Percentiles rank a stretch among this genome's conserved stretches.
Conservation (phyloP, 2,888 invertebrate genomes). For the Hydraecia micacea region DNA sequence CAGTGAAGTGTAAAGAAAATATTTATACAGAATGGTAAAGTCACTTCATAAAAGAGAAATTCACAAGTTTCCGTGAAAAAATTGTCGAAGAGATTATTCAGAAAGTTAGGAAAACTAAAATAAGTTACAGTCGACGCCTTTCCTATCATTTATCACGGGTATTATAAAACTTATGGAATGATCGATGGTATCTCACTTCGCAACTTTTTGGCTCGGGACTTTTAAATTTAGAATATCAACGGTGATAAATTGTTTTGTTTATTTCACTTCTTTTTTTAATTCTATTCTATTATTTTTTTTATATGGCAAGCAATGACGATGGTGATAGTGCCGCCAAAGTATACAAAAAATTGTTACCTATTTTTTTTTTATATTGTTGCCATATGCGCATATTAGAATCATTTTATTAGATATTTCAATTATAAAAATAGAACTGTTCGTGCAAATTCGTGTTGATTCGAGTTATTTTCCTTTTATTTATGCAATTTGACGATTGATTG, state of each 20-base stretch:
- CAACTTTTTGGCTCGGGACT: slow-evolving; percentile 46
- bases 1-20: neutral
- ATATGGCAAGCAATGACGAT: too few relatives aligned
- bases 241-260: slow-evolving; percentile 40
- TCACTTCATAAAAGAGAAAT: slow-evolving; percentile 21
- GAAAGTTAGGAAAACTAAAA: slow-evolving; percentile 57
- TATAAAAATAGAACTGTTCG: neutral
- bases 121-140: slow-evolving; percentile 59
- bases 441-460: too few relatives aligned
- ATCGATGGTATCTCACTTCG: slow-evolving; percentile 53
- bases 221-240: slow-evolving; percentile 50
- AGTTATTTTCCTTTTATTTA: too few relatives aligned
- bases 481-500: too few relatives aligned
- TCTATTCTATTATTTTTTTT: neutral
- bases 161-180: slow-evolving; percentile 60
- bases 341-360: neutral
- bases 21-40: slow-evolving; percentile 4
- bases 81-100: slow-evolving; percentile 48
- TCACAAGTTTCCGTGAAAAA: slow-evolving; percentile 34
- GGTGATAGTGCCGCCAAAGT: neutral
- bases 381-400: too few relatives aligned
- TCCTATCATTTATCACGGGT: slow-evolving; percentile 61
- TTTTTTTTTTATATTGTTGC: neutral
- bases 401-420: neutral
- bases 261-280: neutral